Evolutionary conservation across 2,113 vertebrate species (phyloP).

Genomic region (Marcusenius ussheri): DNA sequence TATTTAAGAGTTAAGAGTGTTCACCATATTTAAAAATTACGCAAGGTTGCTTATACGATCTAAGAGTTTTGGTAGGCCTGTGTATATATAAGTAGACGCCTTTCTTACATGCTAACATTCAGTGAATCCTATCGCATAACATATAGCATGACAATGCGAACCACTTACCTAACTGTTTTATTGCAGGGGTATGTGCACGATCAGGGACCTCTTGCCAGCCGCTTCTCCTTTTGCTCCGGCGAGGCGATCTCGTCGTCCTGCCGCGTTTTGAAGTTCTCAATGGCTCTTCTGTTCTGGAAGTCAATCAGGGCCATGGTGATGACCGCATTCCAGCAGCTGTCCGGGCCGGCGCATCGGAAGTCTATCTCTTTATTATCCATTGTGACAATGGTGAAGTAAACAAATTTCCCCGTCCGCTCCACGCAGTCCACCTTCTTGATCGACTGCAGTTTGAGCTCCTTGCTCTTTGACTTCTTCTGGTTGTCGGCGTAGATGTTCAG

Average conservation of each 20-base stretch:
- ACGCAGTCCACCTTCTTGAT: conserved; percentile 93
- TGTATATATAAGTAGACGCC: not conserved
- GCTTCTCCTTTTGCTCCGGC: conserved; percentile 62
- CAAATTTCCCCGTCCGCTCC: conserved; percentile 88
- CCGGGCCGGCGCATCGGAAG: conserved; percentile 81
- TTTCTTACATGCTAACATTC: not conserved
- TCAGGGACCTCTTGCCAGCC: conserved; percentile 61
- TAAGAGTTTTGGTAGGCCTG: not conserved
- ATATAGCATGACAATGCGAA: not conserved
- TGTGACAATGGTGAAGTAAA: conserved; percentile 97
- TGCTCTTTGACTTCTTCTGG: conserved; percentile 71
- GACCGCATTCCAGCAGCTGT: conserved; percentile 86
- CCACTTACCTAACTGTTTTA: not conserved
- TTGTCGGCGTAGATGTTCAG: conserved; percentile 79
- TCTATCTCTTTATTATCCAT: conserved; percentile 91
- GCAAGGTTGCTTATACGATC: not conserved
- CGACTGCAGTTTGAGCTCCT: conserved; percentile 82
- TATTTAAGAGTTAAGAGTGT: not conserved
- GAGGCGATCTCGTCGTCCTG: conserved; percentile 67
- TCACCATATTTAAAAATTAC: not conserved
- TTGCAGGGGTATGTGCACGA: not conserved
- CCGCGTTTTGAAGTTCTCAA: conserved; percentile 80
- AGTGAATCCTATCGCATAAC: not conserved
- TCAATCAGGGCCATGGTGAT: conserved; percentile 94
- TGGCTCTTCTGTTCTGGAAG: conserved; percentile 88